Conservation (phyloP, 2,113 vertebrate species). For the Pelecanoides urinatrix region DNA sequence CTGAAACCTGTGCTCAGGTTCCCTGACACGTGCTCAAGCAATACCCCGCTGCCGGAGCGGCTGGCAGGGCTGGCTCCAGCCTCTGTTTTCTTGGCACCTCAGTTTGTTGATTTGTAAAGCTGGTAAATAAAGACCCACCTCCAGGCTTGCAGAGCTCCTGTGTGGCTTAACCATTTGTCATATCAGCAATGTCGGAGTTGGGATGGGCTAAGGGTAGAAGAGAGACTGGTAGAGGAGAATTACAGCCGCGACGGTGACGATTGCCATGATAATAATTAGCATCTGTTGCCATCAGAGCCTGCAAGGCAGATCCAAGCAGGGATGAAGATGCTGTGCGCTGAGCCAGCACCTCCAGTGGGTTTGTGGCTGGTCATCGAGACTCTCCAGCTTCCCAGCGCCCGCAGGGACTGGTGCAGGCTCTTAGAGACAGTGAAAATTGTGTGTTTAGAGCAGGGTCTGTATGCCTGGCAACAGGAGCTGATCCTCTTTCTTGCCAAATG, state of each 20-base stretch:
- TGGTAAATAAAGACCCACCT: background rate
- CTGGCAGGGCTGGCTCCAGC: background rate
- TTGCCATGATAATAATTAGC: background rate
- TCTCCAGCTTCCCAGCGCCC: background rate
- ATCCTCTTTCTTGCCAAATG: background rate
- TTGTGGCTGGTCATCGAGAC: background rate
- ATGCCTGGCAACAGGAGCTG: background rate
- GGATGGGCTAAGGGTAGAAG: background rate
- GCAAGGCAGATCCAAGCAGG: background rate
- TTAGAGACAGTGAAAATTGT: background rate
- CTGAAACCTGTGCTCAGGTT: background rate
- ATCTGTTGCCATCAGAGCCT: background rate
- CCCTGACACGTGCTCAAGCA: background rate
- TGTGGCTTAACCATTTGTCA: rapidly evolving
- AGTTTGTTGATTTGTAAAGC: background rate
- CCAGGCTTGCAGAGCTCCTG: background rate
- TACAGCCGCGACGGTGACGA: background rate
- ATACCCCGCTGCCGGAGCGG: background rate
- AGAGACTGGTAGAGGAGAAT: background rate
- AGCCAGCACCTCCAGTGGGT: background rate
- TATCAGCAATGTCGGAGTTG: rapidly evolving
- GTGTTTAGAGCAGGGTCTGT: background rate
- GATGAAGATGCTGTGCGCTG: background rate
- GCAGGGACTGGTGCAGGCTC: background rate
- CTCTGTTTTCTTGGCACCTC: background rate